These are phyloP conservation scores for Rhamphomyia laevipes DNA, from an alignment of 2,888 invertebrate species.

Conservation along the genomic window DNA sequence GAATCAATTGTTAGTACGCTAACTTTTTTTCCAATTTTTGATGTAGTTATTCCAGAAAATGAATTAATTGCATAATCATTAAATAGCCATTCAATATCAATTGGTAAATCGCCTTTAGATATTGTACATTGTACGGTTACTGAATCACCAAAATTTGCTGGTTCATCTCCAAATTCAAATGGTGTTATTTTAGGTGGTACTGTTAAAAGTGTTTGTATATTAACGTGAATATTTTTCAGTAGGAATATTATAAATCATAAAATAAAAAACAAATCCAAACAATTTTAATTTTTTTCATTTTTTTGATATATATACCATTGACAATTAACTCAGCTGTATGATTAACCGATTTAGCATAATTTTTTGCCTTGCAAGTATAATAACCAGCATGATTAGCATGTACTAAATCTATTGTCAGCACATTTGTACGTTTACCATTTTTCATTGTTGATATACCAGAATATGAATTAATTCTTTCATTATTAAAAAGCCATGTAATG, in stretches of 20 bases:
- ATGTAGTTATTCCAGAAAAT: constrained; percentile 39
- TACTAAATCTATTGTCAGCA: constrained; percentile 46
- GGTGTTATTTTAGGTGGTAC: constrained; percentile 39
- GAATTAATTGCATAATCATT: constrained; percentile 52
- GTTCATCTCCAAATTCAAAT: constrained; percentile 45
- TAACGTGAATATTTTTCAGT: background rate
- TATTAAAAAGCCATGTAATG: constrained; percentile 50
- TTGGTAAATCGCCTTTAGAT: constrained; percentile 56
- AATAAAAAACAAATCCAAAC: constrained; percentile 2
- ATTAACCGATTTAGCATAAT: constrained; percentile 46
- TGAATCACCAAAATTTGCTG: constrained; percentile 51
- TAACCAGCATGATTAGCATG: constrained; percentile 47
- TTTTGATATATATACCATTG: constrained; percentile 39
- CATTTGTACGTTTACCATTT: constrained; percentile 43
- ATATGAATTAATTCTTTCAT: constrained; percentile 14
- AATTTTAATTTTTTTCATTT: background rate
- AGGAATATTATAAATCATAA: constrained; percentile 3
- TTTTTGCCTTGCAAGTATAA: constrained; percentile 50
- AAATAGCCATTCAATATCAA: constrained; percentile 52
- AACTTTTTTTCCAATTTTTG: constrained; percentile 41
- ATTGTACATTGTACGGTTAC: constrained; percentile 51
- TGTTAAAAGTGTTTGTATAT: constrained; percentile 14
- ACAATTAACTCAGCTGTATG: constrained; percentile 49
- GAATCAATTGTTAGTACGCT: constrained; percentile 46
- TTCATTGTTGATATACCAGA: constrained; percentile 15